Evolutionary conservation across 2,888 invertebrate species (phyloP), one percentile per base, ranked within the genome.

Genomic region (Rhopalosiphum nymphaeae): DNA sequence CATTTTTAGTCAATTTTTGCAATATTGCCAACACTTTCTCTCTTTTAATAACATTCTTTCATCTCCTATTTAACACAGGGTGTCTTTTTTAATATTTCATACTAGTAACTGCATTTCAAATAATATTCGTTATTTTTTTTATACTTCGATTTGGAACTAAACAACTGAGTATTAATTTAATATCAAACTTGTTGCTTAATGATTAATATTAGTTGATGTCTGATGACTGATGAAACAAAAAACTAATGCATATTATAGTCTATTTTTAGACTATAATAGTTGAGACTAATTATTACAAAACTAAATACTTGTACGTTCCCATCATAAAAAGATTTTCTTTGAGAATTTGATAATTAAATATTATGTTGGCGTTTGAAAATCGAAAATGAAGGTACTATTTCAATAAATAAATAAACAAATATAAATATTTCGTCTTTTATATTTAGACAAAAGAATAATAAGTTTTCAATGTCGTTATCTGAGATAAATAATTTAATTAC

Each of bases 11-110:
- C 42, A 46, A 92, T 88, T 92, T 92, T 92, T 92, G 92, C 92
- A 87, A 88, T 92, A 67, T 87, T 67, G 92, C 92, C 92, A 92
- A 92, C 92, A 87, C 91, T 91, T 91, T 91, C 86, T 86, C 91
- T 86, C 86, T 61, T 57, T 56, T 86, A 61, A 86, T 56, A 86
- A 91, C 91, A 86, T 91, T 91, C 61, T 87, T 87, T 92, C 36
- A 53, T 44, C 85, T 44, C 44, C 44, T 85, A 36, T 91, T 91
- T 91, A 85, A 85, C 36, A 78, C 78, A 36, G 36, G 36, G 78
- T 78, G 78, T 78, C 21, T 78, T 21, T 78, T 78, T 36, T 36
- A 36, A 36, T 25, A 3, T 78, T 36, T 21, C 36, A 42, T 21
- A 78, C 9, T 36, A 53, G 21, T 21, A 53, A 16, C 53, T 53